phyloP scores from a whole-genome alignment of 2,113 vertebrate genomes.

The Phrynocephalus versicolor region DNA sequence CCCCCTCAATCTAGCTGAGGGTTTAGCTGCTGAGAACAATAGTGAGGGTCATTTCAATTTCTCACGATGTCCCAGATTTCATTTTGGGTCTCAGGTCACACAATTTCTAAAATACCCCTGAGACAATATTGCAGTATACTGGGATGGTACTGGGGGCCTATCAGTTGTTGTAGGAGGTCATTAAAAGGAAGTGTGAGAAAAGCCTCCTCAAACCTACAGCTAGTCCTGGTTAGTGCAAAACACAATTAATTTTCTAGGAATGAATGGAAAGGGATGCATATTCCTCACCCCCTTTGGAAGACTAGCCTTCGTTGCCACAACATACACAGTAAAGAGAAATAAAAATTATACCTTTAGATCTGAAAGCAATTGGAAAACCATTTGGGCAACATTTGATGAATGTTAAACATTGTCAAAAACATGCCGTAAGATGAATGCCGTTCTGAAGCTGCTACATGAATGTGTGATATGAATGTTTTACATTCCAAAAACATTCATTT shows the following conservation, averaged over 20 bases:
- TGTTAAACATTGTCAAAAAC: constrained; percentile 6
- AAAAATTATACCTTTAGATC: background rate
- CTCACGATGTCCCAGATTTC: no score
- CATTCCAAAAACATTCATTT: background rate
- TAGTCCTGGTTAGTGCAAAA: no score
- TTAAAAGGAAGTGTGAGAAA: background rate
- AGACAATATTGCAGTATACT: no score
- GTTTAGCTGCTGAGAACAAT: no score
- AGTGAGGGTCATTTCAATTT: no score
- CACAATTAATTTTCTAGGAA: background rate
- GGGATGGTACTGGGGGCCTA: background rate
- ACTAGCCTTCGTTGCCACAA: background rate
- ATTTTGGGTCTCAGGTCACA: no score
- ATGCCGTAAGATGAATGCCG: background rate
- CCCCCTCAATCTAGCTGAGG: no score
- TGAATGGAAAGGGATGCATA: background rate
- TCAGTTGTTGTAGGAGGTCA: background rate
- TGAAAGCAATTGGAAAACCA: background rate
- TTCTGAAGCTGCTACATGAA: background rate
- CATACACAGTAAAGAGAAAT: background rate
- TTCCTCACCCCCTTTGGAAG: background rate
- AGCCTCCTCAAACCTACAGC: background rate
- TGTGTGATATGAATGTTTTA: constrained; percentile 21
- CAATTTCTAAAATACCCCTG: no score
- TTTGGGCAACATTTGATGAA: background rate